Evolutionary conservation across 2,113 vertebrate species (phyloP).

Genomic region (Festucalex cinctus): DNA sequence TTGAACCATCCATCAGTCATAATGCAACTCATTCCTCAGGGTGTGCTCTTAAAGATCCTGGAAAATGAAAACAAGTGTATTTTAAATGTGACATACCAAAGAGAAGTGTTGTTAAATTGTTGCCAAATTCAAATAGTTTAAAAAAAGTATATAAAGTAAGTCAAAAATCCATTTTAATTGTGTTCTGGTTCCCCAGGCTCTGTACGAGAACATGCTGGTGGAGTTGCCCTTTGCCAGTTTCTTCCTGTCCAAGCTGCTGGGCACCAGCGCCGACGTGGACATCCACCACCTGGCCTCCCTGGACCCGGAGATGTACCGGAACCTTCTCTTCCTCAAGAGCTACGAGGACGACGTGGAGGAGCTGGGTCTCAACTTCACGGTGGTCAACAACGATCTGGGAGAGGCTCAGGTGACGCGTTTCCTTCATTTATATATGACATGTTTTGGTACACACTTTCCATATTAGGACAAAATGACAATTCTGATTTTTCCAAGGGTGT

Average conservation of each 20-base stretch:
- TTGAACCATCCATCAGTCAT: background rate
- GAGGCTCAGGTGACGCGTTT: constrained; percentile 85
- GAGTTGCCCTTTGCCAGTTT: constrained; percentile 97
- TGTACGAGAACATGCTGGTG: constrained; percentile 98
- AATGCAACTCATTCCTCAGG: background rate
- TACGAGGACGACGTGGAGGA: constrained; percentile 96
- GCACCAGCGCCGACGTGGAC: constrained; percentile 95
- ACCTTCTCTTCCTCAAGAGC: constrained; percentile 97
- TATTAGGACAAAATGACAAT: no score
- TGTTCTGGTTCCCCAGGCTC: constrained; percentile 73
- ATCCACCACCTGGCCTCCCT: constrained; percentile 96
- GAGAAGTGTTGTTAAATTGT: no score
- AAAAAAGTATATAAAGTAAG: no score
- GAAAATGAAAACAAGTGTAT: no score
- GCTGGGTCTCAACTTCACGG: constrained; percentile 94
- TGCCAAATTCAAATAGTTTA: no score
- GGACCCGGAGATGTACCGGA: constrained; percentile 95
- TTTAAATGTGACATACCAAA: no score
- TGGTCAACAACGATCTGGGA: constrained; percentile 96
- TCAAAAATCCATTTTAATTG: background rate
- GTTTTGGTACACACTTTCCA: no score
- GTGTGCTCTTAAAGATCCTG: no score
- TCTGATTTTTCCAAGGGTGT: no score
- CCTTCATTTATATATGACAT: background rate
- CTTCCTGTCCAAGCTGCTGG: constrained; percentile 96